Conservation (phyloP, 2,888 invertebrate genomes). For the Sabellastarte sp. region DNA sequence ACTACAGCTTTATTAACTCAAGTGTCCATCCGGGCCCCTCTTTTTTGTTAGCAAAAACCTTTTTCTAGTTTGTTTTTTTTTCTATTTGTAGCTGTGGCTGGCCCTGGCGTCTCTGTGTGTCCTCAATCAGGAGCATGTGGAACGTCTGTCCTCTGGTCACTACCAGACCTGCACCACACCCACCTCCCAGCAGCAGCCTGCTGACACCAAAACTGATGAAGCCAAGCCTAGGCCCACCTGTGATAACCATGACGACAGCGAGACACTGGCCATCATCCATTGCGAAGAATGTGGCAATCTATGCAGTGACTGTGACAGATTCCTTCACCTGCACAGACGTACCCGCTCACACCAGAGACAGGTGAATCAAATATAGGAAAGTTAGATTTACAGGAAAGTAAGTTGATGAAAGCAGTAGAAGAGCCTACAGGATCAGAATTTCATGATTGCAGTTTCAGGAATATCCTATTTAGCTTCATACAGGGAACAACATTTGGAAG, state of each 20-base stretch:
- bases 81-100: conserved; percentile 69
- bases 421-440: too few relatives aligned
- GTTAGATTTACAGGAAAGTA: too few relatives aligned
- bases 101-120: conserved; percentile 91
- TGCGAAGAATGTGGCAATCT: conserved; percentile 88
- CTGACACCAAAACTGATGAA: not conserved
- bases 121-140: conserved; percentile 86
- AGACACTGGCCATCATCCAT: conserved; percentile 87
- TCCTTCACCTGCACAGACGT: conserved; percentile 86
- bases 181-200: conserved; percentile 14
- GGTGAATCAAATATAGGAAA: too few relatives aligned
- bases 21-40: too few relatives aligned
- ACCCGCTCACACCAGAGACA: conserved; percentile 83
- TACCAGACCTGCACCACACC: conserved; percentile 64
- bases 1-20: too few relatives aligned
- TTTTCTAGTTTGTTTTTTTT: too few relatives aligned
- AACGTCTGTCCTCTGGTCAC: conserved; percentile 75
- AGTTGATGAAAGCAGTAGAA: too few relatives aligned
- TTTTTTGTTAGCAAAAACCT: too few relatives aligned
- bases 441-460: too few relatives aligned
- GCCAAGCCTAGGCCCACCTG: conserved; percentile 72
- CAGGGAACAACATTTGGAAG: too few relatives aligned
- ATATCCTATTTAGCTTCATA: too few relatives aligned
- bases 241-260: conserved; percentile 93
- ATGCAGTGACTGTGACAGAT: conserved; percentile 94